A percentile compares a stretch with the other conserved stretches of the same genome.
Evolutionary conservation across 2,888 invertebrate species (phyloP).

Genomic region (Patella ulyssiponensis): DNA sequence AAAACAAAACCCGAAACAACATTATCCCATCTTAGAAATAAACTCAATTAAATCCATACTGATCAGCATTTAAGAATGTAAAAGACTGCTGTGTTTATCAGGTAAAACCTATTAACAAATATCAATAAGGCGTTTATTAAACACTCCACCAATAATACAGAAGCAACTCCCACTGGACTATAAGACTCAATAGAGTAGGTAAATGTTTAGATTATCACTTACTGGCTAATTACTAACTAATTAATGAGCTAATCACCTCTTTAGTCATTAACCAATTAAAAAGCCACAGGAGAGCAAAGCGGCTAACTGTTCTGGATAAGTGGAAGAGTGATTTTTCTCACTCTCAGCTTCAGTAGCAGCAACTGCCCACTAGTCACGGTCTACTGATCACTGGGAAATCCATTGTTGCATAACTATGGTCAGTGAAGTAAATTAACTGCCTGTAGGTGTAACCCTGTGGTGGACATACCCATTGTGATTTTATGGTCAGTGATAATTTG

Average conservation of each 20-base stretch:
- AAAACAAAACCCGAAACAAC: too few relatives aligned
- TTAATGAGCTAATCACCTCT: conserved; percentile 3
- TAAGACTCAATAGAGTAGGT: not conserved
- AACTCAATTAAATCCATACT: too few relatives aligned
- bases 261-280: conserved; percentile 9
- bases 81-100: too few relatives aligned
- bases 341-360: too few relatives aligned
- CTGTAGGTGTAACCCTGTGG: conserved; percentile 8
- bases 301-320: not conserved
- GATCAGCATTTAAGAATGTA: too few relatives aligned
- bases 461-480: conserved; percentile 2
- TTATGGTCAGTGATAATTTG: conserved; percentile 9
- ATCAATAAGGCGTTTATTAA: too few relatives aligned
- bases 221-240: conserved; percentile 2
- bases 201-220: conserved; percentile 8
- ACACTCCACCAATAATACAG: too few relatives aligned
- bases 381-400: not conserved
- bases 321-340: too few relatives aligned
- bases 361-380: not conserved
- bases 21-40: too few relatives aligned
- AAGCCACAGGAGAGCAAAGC: not conserved
- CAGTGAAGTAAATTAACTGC: conserved; percentile 8
- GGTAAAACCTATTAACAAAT: too few relatives aligned
- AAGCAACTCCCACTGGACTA: too few relatives aligned
- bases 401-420: not conserved